phyloP scores from a whole-genome alignment of 2,888 invertebrate genomes.

The Heliconius charithonia region DNA sequence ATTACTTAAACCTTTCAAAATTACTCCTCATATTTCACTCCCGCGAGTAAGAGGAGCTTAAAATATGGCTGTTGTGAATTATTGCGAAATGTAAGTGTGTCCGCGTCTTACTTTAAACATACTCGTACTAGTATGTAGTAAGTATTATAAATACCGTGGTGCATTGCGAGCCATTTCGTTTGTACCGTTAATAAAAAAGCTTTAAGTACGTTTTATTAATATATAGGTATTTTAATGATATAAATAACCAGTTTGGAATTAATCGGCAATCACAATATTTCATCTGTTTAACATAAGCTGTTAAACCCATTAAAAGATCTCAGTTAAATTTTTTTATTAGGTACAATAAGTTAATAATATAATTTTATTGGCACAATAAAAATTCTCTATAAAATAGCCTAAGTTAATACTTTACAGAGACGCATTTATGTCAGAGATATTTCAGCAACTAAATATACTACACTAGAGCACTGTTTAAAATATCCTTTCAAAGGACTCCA shows the following conservation, averaged over 20 bases:
- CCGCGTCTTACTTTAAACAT: not conserved
- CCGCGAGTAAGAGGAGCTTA: slow-evolving; percentile 44
- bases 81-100: slow-evolving; percentile 31
- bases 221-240: too few species aligned
- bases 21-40: slow-evolving; percentile 53
- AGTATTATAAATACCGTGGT: not conserved
- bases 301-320: not conserved
- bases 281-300: not conserved
- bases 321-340: not conserved
- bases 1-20: slow-evolving; percentile 36
- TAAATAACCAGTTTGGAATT: not conserved
- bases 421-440: slow-evolving; percentile 52
- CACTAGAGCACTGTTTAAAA: slow-evolving; percentile 61
- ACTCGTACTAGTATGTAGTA: not conserved
- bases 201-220: not conserved
- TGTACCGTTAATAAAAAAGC: not conserved
- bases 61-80: slow-evolving; percentile 29
- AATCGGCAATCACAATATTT: not conserved
- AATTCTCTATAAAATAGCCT: slow-evolving; percentile 45
- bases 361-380: slow-evolving; percentile 44
- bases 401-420: slow-evolving; percentile 37
- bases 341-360: not conserved
- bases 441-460: slow-evolving; percentile 66
- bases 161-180: not conserved
- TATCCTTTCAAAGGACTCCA: slow-evolving; percentile 66